Evolutionary conservation across 2,797 vertebrate species (phyloP).

Genomic region (Melopsittacus undulatus): DNA sequence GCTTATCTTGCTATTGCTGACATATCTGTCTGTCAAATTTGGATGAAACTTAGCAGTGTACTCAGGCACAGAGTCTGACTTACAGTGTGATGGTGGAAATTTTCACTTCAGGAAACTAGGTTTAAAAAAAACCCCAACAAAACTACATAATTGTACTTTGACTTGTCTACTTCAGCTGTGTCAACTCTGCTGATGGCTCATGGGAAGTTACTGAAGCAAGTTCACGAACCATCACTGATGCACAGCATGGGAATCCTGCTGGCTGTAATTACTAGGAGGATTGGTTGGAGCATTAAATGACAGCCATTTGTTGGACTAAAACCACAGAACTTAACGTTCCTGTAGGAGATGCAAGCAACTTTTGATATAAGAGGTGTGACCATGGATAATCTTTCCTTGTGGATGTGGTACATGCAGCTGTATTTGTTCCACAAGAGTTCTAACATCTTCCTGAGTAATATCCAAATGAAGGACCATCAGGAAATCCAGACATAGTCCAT

Average conservation of each 20-base stretch:
- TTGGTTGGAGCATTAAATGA: neutral
- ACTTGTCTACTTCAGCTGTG: constrained; percentile 5
- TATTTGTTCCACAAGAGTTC: neutral
- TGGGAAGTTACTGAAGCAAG: constrained; percentile 16
- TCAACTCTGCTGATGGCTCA: neutral
- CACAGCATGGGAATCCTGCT: constrained; percentile 23
- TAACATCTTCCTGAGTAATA: neutral
- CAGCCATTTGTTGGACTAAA: neutral
- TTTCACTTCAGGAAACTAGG: neutral
- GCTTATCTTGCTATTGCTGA: neutral
- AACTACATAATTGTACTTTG: neutral
- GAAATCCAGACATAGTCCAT: neutral
- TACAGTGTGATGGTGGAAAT: neutral
- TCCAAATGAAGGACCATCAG: neutral
- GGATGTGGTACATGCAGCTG: neutral
- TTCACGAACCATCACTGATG: constrained; percentile 6
- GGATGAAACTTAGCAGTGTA: neutral
- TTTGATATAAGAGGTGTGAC: neutral
- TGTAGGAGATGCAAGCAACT: neutral
- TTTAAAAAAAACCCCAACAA: neutral
- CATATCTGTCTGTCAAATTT: neutral
- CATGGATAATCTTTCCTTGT: neutral
- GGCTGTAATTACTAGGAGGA: neutral
- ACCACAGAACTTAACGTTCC: neutral
- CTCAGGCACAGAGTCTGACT: neutral